A percentile compares a stretch with the other conserved stretches of the same genome.
Evolutionary conservation across 2,888 invertebrate genomes (phyloP).

Genomic region (Cerceris rybyensis): DNA sequence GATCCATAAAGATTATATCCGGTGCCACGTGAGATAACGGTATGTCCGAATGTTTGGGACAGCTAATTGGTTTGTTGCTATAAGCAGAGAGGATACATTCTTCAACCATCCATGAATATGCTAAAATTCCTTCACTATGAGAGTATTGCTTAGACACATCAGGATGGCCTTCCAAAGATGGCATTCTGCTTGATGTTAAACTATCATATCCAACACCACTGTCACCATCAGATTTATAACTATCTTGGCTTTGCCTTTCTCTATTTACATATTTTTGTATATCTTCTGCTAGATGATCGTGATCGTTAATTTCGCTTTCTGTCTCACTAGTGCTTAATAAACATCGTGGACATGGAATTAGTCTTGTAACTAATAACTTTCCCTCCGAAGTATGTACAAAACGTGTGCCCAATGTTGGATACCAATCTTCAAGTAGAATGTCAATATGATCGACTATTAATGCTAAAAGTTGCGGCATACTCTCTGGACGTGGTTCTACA

Average conservation of each 20-base stretch:
- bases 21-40: conserved; percentile 93
- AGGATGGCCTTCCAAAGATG: conserved; percentile 91
- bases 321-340: conserved; percentile 82
- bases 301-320: conserved; percentile 68
- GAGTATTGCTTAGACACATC: conserved; percentile 80
- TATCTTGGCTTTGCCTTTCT: conserved; percentile 85
- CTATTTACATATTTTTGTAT: conserved; percentile 74
- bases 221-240: conserved; percentile 91
- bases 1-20: conserved; percentile 95
- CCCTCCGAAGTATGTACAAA: conserved; percentile 99
- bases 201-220: conserved; percentile 93
- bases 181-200: conserved; percentile 90
- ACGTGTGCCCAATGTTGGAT: conserved; percentile 96
- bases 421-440: conserved; percentile 98
- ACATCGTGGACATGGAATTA: conserved; percentile 96
- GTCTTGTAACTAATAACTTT: conserved; percentile 94
- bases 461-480: conserved; percentile 91
- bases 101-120: conserved; percentile 95
- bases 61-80: conserved; percentile 87
- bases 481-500: conserved; percentile 90
- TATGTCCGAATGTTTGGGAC: conserved; percentile 91
- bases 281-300: conserved; percentile 71
- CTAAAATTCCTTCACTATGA: conserved; percentile 74
- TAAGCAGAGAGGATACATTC: conserved; percentile 96
- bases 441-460: conserved; percentile 97